These are phyloP conservation scores for Amblyornis subalaris DNA, from an alignment of 2,113 vertebrate species.

Conservation along the genomic window DNA sequence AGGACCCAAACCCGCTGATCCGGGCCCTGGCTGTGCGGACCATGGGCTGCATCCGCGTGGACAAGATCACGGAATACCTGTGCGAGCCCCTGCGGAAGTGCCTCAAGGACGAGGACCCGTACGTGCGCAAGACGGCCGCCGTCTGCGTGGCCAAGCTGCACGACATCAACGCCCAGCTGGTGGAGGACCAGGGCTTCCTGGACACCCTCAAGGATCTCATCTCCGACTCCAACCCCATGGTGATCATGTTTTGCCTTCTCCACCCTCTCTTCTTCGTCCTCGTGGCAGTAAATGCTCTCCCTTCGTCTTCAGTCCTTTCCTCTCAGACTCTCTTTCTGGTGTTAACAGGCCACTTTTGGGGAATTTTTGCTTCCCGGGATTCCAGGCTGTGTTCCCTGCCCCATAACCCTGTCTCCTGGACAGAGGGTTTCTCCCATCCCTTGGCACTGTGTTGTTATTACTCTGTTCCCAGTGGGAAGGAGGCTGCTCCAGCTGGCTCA, in stretches of 20 bases:
- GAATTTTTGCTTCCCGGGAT: background rate
- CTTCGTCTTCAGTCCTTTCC: rapidly evolving
- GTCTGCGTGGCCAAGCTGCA: constrained; percentile 98
- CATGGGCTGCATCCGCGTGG: constrained; percentile 98
- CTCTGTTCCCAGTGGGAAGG: background rate
- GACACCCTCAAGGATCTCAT: constrained; percentile 98
- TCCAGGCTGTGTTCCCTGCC: background rate
- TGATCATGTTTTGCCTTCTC: constrained; percentile 37
- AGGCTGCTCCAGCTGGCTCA: rapidly evolving
- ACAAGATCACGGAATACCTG: constrained; percentile 96
- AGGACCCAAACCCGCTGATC: constrained; percentile 96
- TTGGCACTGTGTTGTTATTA: rapidly evolving
- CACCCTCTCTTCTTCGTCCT: rapidly evolving
- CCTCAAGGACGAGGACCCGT: constrained; percentile 96
- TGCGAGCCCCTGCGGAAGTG: constrained; percentile 96
- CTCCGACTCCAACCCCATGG: constrained; percentile 98
- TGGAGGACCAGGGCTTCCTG: constrained; percentile 97
- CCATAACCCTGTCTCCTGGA: background rate
- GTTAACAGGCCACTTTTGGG: rapidly evolving
- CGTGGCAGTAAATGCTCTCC: background rate
- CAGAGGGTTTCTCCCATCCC: background rate
- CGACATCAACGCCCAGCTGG: constrained; percentile 95
- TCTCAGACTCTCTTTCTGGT: background rate
- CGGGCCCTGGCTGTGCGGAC: constrained; percentile 93
- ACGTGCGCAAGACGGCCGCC: constrained; percentile 93